Evolutionary conservation across 2,888 invertebrate species (phyloP), one percentile per base, ranked within the genome.

Genomic region (Dynastes grantii): DNA sequence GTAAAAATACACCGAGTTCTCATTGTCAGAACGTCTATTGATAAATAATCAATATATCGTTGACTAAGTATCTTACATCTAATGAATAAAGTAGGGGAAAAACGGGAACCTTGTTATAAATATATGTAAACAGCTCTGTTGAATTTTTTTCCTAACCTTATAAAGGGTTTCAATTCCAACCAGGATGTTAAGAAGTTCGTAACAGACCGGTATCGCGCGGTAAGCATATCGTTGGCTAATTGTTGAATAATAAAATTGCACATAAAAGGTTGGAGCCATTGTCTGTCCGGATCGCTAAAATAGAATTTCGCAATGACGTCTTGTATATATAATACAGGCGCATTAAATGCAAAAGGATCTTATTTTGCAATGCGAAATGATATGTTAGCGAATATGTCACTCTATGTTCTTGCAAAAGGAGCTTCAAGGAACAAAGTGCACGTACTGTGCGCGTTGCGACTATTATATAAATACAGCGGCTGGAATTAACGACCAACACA

Each of bases 51-150:
- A 51, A 65, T 65, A 67, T 67, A 68, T 68, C 51, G 63, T 63
- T 63, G 29, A 11, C 29, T 68, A 68, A 63, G 49, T 53, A 29
- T 68, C 49, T 45, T 49, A 13, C 49, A 11, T 68, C 68, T 49
- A 68, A 68, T 68, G 49, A 68, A 68, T 68, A 68, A 51, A 29
- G 49, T 63, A 51, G 27, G 27, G 51, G 49, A 75, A 75, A 75
- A 75, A 75, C 61, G 29, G 73, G 37, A 75, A 75, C 73, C 61
- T 75, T 75, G 73, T 75, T 61, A 75, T 75, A 75, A 75, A 75
- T 75, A 45, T 61, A 75, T 75, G 45, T 61, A 45, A 75, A 75
- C 61, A 45, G 55, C 55, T 55, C n/a, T 13, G 61, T 49, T 58
- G 55, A 22, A 45, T 16, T 75, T 75, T 75, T 45, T 75, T 75